A percentile compares a stretch with the other conserved stretches of the same genome.
These are phyloP conservation scores for Gibbula magus DNA, from an alignment of 2,888 invertebrate genomes.

Conservation along the genomic window DNA sequence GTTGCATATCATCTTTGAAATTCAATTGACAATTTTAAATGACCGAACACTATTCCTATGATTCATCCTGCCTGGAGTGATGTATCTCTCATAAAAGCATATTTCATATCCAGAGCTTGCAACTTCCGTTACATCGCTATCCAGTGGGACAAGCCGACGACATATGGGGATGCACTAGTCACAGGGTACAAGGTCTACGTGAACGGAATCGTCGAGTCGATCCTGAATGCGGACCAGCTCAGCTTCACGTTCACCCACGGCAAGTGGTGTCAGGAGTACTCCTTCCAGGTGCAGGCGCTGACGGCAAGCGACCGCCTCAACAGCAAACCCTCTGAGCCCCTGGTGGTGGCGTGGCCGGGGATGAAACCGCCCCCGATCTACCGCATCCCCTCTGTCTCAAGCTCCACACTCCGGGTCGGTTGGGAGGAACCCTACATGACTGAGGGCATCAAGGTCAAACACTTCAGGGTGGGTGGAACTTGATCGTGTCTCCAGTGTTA, in stretches of 20 bases:
- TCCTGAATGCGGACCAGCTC: slow-evolving; percentile 69
- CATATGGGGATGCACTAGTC: slow-evolving; percentile 72
- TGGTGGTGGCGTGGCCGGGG: slow-evolving; percentile 74
- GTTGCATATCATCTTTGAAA: too few relatives aligned
- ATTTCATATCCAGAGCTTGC: slow-evolving; percentile 66
- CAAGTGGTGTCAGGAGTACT: slow-evolving; percentile 74
- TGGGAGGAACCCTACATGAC: slow-evolving; percentile 73
- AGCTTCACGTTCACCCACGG: slow-evolving; percentile 73
- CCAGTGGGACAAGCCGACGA: slow-evolving; percentile 74
- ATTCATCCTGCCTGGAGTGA: not conserved
- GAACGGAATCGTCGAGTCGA: slow-evolving; percentile 74
- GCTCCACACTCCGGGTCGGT: slow-evolving; percentile 67
- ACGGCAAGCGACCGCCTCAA: slow-evolving; percentile 68
- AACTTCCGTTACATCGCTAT: slow-evolving; percentile 75
- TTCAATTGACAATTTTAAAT: not conserved
- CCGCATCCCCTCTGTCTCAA: slow-evolving; percentile 66
- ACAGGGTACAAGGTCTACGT: slow-evolving; percentile 75
- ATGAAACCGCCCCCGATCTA: slow-evolving; percentile 65
- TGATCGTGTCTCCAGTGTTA: too few relatives aligned
- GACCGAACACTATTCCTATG: not conserved
- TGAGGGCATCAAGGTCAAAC: slow-evolving; percentile 73
- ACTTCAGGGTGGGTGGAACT: slow-evolving; percentile 70
- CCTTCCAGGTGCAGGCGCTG: slow-evolving; percentile 74
- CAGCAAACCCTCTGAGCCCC: slow-evolving; percentile 73
- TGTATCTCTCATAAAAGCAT: not conserved